Base-by-base conservation (phyloP, 2,797 vertebrate species). In the Oreochromis mossambicus region DNA sequence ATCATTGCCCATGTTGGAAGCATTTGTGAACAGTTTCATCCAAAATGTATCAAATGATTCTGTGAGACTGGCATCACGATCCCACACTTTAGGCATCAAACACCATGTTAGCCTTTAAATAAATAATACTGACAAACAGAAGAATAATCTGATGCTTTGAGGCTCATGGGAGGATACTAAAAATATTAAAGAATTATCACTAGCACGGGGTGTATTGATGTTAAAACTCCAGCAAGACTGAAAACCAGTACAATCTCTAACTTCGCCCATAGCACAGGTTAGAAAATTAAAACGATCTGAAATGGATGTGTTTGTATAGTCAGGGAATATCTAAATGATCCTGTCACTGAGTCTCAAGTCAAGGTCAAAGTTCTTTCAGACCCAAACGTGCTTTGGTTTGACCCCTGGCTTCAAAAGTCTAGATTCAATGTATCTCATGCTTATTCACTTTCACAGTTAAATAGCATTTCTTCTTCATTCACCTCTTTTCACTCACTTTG, bases 11-110 rank as follows among this genome's bases (percentile, higher is more conserved):
- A 43, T 68, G n/a, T 41, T 41, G 24, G 10, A 26, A 4, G 52
- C 56, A 17, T 83, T 80, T 83, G 0, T 82, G 54, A 29, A 48
- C 36, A 6, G 19, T 77, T 81, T 81, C 21, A 73, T 29, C 41
- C 66, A 46, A 26, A 73, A 29, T 21, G 10, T 21, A 83, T 77
- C 32, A 76, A 41, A 50, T 48, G 8, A 14, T 19, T 17, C n/a
- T 21, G n/a, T 13, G 7, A 56, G 14, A 21, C 12, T 70, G 17
- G 5, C 17, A 26, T 50, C 32, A 8, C 19, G 1, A 87, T 55
- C 26, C 13, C 26, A 41, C 9, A 77, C 51, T 56, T 56, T 48
- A 51, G 41, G 14, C 21, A 70, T 70, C 66, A 70, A 70, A 43
- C 15, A 55, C 29, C 4, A 19, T 6, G 3, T 48, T 21, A 73